A percentile compares a stretch with the other conserved stretches of the same genome.
These are phyloP conservation scores for Nemotelus nigrinus DNA, from an alignment of 2,888 invertebrate genomes.

Conservation along the genomic window DNA sequence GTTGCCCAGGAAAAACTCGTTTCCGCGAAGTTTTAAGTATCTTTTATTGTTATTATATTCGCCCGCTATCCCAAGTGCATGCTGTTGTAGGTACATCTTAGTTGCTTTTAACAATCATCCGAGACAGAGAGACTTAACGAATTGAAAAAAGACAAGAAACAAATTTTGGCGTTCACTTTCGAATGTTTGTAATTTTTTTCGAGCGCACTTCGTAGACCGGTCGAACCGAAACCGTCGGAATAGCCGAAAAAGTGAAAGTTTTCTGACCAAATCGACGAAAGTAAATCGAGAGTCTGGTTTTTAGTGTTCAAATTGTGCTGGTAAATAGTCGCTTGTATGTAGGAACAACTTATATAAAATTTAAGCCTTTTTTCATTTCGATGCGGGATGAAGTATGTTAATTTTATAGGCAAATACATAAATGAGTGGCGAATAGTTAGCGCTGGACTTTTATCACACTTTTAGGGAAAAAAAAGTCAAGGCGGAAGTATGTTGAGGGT, in stretches of 20 bases:
- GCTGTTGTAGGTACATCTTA: no score
- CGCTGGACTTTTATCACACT: no score
- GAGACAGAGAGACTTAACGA: background rate
- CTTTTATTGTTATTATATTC: no score
- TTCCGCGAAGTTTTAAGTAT: no score
- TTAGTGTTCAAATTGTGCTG: slow-evolving; percentile 35
- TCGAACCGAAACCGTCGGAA: background rate
- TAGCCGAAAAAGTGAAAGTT: slow-evolving; percentile 51
- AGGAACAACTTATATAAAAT: background rate
- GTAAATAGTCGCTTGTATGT: slow-evolving; percentile 4
- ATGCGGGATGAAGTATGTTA: background rate
- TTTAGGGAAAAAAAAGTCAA: no score
- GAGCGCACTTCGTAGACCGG: background rate
- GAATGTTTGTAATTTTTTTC: slow-evolving; percentile 31
- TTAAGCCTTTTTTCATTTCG: background rate
- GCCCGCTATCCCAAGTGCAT: no score
- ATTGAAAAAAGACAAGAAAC: background rate
- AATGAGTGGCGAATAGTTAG: no score
- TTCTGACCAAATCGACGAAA: slow-evolving; percentile 49
- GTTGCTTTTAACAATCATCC: no score
- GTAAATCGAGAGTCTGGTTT: slow-evolving; percentile 45
- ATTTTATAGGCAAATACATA: no score
- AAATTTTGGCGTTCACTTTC: slow-evolving; percentile 40
- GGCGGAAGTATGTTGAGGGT: no score
- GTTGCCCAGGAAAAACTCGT: no score